Percentiles rank a stretch among this genome's conserved stretches.
Conservation (phyloP, 2,888 invertebrate genomes). For the Platypus cylindrus region DNA sequence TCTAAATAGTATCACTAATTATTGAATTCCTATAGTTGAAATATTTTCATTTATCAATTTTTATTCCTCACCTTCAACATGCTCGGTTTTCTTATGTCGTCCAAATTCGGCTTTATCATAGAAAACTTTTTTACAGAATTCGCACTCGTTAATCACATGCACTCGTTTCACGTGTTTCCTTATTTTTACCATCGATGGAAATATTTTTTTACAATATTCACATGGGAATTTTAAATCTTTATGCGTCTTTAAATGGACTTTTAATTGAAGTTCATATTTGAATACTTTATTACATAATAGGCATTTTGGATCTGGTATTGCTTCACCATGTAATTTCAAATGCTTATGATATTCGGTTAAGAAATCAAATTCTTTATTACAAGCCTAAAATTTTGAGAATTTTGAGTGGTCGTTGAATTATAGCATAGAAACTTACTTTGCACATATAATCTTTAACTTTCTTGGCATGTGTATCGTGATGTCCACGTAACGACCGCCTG, state of each 20-base stretch:
- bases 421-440: conserved; percentile 17
- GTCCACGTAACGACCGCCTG: conserved; percentile 22
- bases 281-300: conserved; percentile 23
- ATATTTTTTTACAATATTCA: conserved; percentile 26
- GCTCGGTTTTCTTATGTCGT: conserved; percentile 21
- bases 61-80: conserved; percentile 17
- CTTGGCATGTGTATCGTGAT: conserved; percentile 22
- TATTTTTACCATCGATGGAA: conserved; percentile 22
- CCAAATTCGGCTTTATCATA: conserved; percentile 24
- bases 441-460: conserved; percentile 23
- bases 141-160: conserved; percentile 25
- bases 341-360: conserved; percentile 20
- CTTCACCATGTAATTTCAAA: conserved; percentile 19
- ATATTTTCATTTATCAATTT: no score
- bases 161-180: conserved; percentile 25
- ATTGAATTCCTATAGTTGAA: no score
- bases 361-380: conserved; percentile 19
- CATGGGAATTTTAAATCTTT: conserved; percentile 26
- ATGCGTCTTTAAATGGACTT: conserved; percentile 23
- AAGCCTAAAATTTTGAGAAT: conserved; percentile 18
- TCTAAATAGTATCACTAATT: conserved; percentile 1
- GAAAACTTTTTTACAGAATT: conserved; percentile 24
- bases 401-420: background rate
- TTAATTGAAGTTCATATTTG: conserved; percentile 21
- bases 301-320: conserved; percentile 20